Base-by-base conservation (phyloP, 2,888 invertebrate species). In the Cryptophagus acutangulus region DNA sequence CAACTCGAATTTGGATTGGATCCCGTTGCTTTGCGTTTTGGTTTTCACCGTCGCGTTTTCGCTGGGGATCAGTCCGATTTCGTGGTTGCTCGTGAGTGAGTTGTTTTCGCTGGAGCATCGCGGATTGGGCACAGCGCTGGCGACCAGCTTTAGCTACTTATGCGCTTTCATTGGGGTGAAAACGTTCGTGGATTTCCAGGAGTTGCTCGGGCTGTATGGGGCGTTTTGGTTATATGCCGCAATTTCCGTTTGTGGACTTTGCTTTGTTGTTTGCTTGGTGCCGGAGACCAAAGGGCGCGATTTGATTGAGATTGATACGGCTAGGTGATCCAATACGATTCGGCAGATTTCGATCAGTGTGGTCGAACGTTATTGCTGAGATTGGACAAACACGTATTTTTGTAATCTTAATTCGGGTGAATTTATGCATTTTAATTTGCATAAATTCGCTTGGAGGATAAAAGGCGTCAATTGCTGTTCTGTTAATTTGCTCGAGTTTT, bases 201-300 rank as follows among this genome's bases (percentile, higher is more conserved):
- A 84, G 65, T 70, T 78, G 34, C 70, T 89, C 17, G 87, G 87
- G 1, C 69, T 87, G 18, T 82, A 87, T 61, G 90, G 89, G 1
- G 87, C 89, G 1, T 93, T 92, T 68, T 90, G 88, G 86, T 72
- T 92, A 47, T 93, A 91, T 67, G 85, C 89, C 0, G 82, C 82
- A 38, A 81, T 89, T 60, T 87, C 89, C 33, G 79, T 88, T 0
- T 77, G 84, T 15, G 87, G 89, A 12, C 72, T 90, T 8, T 82
- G 88, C 63, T 92, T 91, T 66, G 86, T 91, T 1, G 84, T 86
- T 2, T 83, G 84, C 59, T 86, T 83, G 63, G 87, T 93, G 5
- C 92, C 92, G 0, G 92, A 93, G 71, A 93, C 93, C 2, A 91
- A 88, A 66, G 92, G 92, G 1, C 84, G 84, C 54, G 88, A 90